Evolutionary conservation across 2,888 invertebrate genomes (phyloP), one percentile per base, ranked within the genome.

Genomic region (Drosophila dives): DNA sequence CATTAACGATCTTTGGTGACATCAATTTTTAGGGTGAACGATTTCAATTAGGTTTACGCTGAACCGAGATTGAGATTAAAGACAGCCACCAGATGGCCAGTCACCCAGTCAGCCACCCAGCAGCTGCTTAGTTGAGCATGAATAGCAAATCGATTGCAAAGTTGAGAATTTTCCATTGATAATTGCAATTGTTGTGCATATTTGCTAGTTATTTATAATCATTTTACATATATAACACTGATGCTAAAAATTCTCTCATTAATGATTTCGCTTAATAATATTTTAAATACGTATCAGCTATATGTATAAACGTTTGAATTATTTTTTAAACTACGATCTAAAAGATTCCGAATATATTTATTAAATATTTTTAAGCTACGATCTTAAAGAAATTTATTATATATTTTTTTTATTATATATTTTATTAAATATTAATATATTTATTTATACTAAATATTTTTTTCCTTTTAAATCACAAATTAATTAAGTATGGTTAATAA

Each of bases 11-110:
- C 91, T 92, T 84, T 89, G 89, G 86, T 90, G 91, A 91, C 92
- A 91, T 89, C 90, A 92, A 92, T 92, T 92, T 92, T 90, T 87
- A 86, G 92, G 92, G 91, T 92, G 92, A 92, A 86, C 90, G 86
- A 91, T 84, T 91, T 91, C 91, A 91, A 91, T 92, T 91, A 91
- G 91, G 91, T 84, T 75, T 64, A 85, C 80, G 77, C 82, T 84
- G 88, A 90, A 83, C 81, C 82, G 83, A 60, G 82, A 75, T 80
- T 72, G 78, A 72, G 89, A 90, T 90, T 90, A 88, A 85, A 69
- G 59, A 53, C 69, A 54, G 66, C 71, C 58, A 67, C 26, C 50
- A 68, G 54, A 29, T 29, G 32, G 1, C 29, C 60, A 64, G 48
- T 26, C 23, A 42, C 34, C 20, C 53, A 59, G 42, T n/a, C 48